Conservation (phyloP, 2,113 vertebrate genomes). For the Pelusios castaneus region DNA sequence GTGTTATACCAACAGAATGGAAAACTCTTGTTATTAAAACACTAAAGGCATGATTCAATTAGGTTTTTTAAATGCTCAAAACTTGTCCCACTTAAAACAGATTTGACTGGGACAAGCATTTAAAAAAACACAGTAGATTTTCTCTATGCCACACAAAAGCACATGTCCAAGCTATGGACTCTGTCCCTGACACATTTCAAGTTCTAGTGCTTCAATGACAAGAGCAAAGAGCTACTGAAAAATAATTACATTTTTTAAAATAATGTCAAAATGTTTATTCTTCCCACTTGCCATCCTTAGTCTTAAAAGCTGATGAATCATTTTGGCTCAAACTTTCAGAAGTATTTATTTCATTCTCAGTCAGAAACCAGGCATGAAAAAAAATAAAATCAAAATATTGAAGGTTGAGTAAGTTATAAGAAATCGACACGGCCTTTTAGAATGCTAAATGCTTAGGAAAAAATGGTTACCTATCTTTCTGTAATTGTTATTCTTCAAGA, state of each 20-base stretch:
- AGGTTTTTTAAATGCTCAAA: not conserved
- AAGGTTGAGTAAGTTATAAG: not conserved
- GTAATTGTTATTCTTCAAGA: not conserved
- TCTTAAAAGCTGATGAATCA: not conserved
- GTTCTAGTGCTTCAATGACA: no score
- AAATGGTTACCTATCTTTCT: not conserved
- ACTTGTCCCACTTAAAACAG: not conserved
- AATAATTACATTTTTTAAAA: not conserved
- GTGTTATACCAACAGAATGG: not conserved
- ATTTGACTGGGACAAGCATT: not conserved
- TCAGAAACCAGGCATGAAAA: not conserved
- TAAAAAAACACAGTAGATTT: not conserved
- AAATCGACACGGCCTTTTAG: not conserved
- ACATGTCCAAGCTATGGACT: no score
- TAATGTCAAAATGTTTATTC: not conserved
- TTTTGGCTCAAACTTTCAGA: not conserved
- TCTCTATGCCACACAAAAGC: not conserved
- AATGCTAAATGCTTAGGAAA: not conserved
- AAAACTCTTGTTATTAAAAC: not conserved
- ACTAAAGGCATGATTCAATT: not conserved
- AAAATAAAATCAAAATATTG: not conserved
- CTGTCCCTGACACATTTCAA: no score
- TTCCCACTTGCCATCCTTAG: not conserved
- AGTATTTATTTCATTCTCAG: not conserved
- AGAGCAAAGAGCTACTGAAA: not conserved